phyloP scores from a whole-genome alignment of 2,888 invertebrate genomes.

The Brachyptera risi region DNA sequence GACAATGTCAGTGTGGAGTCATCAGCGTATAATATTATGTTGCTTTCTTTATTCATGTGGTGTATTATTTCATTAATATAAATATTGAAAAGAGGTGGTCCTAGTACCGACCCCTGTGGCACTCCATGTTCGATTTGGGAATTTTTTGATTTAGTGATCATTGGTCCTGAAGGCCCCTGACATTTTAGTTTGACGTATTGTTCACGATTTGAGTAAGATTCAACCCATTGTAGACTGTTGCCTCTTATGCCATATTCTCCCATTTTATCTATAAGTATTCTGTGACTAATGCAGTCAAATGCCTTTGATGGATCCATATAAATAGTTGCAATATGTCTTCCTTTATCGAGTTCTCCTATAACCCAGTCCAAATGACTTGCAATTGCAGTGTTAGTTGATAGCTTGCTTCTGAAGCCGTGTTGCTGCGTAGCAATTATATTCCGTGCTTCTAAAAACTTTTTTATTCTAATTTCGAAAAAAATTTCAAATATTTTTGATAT shows the following conservation, averaged over 20 bases:
- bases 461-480: background rate
- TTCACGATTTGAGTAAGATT: background rate
- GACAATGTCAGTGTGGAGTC: background rate
- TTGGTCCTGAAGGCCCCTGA: background rate
- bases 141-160: background rate
- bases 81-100: background rate
- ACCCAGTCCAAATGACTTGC: background rate
- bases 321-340: background rate
- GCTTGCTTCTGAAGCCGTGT: background rate
- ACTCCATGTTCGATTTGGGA: background rate
- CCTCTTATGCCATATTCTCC: background rate
- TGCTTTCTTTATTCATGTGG: background rate
- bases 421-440: background rate
- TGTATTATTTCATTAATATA: background rate
- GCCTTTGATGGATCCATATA: background rate
- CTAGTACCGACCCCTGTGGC: background rate
- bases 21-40: background rate
- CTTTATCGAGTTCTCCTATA: background rate
- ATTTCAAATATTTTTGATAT: constrained; percentile 1
- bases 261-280: background rate
- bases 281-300: background rate
- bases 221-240: background rate
- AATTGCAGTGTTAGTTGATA: background rate
- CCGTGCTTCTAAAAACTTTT: background rate
- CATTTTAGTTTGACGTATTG: background rate